Evolutionary conservation across 2,888 invertebrate genomes (phyloP).

Genomic region (Chrysina gloriosa): DNA sequence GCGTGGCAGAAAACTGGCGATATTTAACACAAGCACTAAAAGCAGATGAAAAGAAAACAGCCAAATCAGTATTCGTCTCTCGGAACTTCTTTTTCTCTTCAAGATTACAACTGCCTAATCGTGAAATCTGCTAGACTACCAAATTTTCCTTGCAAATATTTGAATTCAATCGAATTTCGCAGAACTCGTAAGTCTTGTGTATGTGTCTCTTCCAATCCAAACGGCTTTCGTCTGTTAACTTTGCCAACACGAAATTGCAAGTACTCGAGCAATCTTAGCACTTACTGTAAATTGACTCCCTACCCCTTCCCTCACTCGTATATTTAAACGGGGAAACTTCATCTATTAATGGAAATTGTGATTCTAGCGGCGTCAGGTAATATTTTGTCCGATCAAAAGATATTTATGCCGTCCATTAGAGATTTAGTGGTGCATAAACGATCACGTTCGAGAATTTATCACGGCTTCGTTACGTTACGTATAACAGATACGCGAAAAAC

Average conservation of each 20-base stretch:
- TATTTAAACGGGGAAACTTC: too few relatives aligned
- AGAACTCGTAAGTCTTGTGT: too few relatives aligned
- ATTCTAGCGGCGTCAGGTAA: slow-evolving; percentile 6
- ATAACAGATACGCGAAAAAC: slow-evolving; percentile 4
- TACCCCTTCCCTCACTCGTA: neutral
- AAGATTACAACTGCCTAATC: too few relatives aligned
- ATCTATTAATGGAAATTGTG: slow-evolving; percentile 12
- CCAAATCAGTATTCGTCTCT: too few relatives aligned
- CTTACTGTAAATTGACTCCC: neutral
- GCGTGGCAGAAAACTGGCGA: too few relatives aligned
- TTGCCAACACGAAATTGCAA: neutral
- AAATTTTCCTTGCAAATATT: too few relatives aligned
- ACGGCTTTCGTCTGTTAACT: neutral
- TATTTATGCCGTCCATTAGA: slow-evolving; percentile 12
- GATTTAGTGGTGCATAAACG: slow-evolving; percentile 26
- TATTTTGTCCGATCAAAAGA: slow-evolving; percentile 10
- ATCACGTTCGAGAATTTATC: slow-evolving; percentile 21
- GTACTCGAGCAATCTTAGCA: neutral
- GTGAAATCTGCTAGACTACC: too few relatives aligned
- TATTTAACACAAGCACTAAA: too few relatives aligned
- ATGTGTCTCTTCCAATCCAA: neutral
- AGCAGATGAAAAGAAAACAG: too few relatives aligned
- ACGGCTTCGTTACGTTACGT: neutral
- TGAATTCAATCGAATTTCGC: too few relatives aligned
- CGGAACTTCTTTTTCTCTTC: too few relatives aligned